Base-by-base conservation (phyloP, 2,888 invertebrate species). In the Cerastis rubricosa region DNA sequence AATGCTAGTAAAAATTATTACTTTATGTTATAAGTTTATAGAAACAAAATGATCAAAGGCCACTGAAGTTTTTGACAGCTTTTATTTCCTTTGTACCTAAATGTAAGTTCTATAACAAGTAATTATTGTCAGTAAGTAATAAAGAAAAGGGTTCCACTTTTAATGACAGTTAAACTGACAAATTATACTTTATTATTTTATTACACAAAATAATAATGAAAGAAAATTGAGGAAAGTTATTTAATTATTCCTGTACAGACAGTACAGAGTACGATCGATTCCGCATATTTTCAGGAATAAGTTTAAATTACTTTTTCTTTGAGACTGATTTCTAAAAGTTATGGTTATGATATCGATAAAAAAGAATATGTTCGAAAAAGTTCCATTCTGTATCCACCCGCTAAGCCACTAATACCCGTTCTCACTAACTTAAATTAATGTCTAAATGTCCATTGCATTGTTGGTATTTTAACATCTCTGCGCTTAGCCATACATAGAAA, bases 41-140 rank as follows among this genome's bases (percentile, higher is more conserved):
- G 47, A 19, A 54, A 54, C 45, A 35, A 67, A 29, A 12, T 45
- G 29, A 45, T 66, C n/a, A 78, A 66, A 78, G 43, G 47, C 8
- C 17, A 19, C 9, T 22, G 19, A 54, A 66, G 57, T 59, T 67
- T 57, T 54, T 59, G 64, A 29, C n/a, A 64, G 22, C 17, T 19
- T 78, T 59, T 35, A 47, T 6, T 14, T 64, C 17, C 35, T 54
- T 40, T 57, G 14, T 29, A 35, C 35, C 35, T 35, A 45, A 17
- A 40, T 29, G 22, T 65, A n/a, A n/a, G 8, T 65, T 80, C 2
- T 22, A 22, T 57, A 83, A 68, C 54, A 68, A 61, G 47, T 14
- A 14, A 54, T 80, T 61, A 66, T 78, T 70, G 78, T 66, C 47
- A 64, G 14, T 40, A 83, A 8, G 47, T 78, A 47, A 65, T 51